Base-by-base conservation (phyloP, 2,888 invertebrate genomes). In the Perizoma flavofasciatum region DNA sequence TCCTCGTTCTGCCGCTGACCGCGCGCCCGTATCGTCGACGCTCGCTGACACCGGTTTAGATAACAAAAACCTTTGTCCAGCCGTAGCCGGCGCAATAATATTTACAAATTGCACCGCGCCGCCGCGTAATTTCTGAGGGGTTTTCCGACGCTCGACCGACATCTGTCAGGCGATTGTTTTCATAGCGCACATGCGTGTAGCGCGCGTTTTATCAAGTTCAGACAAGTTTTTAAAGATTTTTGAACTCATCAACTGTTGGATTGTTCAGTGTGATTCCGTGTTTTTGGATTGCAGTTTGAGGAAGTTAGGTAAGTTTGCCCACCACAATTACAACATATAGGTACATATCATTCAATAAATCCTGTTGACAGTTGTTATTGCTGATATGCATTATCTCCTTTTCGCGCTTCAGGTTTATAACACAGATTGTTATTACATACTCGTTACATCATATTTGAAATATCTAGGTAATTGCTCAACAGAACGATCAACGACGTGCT, bases 41-140 rank as follows among this genome's bases (percentile, higher is more conserved):
- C 78, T 81, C 83, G 75, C 86, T 86, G 85, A 81, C 87, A 84
- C 83, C 81, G 85, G 85, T 87, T 87, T 88, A 86, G 88, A 89
- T 89, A 88, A 90, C 90, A 87, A 89, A 89, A 91, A 89, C 92
- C 91, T 92, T 92, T 92, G 92, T 92, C 91, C 90, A 88, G 89
- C 78, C 83, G 83, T 90, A 88, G 89, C 78, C 83, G 83, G 78
- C 85, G 82, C 86, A 88, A 82, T 88, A 89, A 91, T 90, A 91
- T 90, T 92, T 88, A 90, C 89, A 83, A 81, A 73, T 78, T 77
- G 85, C 82, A 79, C 83, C 83, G 75, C 83, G 75, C 72, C 79
- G 77, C 79, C 81, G 89, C 88, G 87, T 83, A 85, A 79, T 85
- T 83, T 85, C 84, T 73, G 83, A 85, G 91, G 91, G 89, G 89